These are phyloP conservation scores for Drosophila suzukii DNA, from an alignment of 1,140 invertebrate species.

Conservation along the genomic window DNA sequence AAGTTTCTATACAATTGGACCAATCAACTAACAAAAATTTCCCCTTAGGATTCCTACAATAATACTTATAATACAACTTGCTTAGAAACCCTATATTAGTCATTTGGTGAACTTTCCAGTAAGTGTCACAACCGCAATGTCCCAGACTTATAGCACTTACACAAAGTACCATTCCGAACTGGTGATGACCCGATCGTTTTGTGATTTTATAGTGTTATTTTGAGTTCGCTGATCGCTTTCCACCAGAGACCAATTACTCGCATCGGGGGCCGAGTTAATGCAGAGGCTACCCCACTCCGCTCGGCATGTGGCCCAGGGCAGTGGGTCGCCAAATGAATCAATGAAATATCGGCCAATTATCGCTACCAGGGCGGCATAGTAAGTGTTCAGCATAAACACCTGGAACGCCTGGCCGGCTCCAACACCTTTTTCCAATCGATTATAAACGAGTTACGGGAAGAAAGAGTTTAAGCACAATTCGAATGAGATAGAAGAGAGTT, in stretches of 20 bases:
- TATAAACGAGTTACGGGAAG: conserved; percentile 25
- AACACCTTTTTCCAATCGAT: conserved; percentile 86
- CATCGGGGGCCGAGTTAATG: conserved; percentile 62
- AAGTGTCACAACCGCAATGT: conserved; percentile 5
- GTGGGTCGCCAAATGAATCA: conserved; percentile 86
- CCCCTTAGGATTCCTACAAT: too few species aligned
- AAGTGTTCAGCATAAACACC: conserved; percentile 88
- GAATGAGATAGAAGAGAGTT: conserved; percentile 17
- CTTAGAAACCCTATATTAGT: neutral
- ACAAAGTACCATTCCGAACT: conserved; percentile 87
- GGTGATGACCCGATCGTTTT: conserved; percentile 74
- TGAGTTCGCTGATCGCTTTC: conserved; percentile 7
- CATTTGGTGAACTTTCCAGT: neutral
- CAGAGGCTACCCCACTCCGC: conserved; percentile 86
- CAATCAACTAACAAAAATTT: too few species aligned
- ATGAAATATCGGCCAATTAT: conserved; percentile 90
- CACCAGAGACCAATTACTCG: conserved; percentile 20
- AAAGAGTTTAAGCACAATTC: conserved; percentile 35
- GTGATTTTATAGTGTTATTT: conserved; percentile 22
- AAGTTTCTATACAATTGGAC: too few species aligned
- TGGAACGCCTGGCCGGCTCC: conserved; percentile 91
- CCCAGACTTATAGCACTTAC: conserved; percentile 83
- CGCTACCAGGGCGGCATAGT: conserved; percentile 90
- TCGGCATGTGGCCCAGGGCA: conserved; percentile 88
- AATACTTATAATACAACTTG: too few species aligned